Base-by-base conservation (phyloP, 2,113 vertebrate genomes). In the Ancistrus triradiatus region DNA sequence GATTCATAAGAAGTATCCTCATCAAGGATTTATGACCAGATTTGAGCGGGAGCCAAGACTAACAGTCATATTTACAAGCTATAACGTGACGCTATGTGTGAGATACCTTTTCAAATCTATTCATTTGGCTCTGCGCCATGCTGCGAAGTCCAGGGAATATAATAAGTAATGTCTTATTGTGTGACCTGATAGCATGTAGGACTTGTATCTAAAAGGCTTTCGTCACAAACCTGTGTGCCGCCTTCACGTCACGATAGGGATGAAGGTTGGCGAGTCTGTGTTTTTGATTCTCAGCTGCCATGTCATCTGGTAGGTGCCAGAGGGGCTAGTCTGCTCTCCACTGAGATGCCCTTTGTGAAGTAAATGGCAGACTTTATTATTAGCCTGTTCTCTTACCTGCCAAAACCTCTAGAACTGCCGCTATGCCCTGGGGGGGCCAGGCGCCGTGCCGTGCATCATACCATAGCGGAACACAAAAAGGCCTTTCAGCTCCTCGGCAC, bases 351-450 rank as follows among this genome's bases (percentile, higher is more conserved):
- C 69, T 76, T 77, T 72, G 52, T 17, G 63, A 58, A 59, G 67
- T 67, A 74, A 77, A 76, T 74, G 74, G 74, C 69, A 72, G 59
- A 27, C 51, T 72, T 69, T 77, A 77, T 76, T 77, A 74, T 76
- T 68, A 77, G 71, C 48, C 38, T 50, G 48, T 44, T 33, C 51
- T 69, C 56, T 75, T 69, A 74, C 66, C 63, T 72, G 69, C 66
- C 25, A 56, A 64, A 51, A 70, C 47, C 66, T 59, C 55, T 28
- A 59, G 49, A 40, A 55, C 18, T 55, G 59, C 57, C 62, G 56
- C 50, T 73, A 33, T 62, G 58, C 70, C n/a, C 49, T 42, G 63
- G 59, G 24, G 18, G 37, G 61, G 2, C 24, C 8, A 38, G 35
- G 48, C 43, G 38, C 25, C 48, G 28, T 64, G 65, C 42, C 53